These are phyloP conservation scores for Hoplostethus atlanticus DNA, from an alignment of 2,797 vertebrate species.

Conservation along the genomic window DNA sequence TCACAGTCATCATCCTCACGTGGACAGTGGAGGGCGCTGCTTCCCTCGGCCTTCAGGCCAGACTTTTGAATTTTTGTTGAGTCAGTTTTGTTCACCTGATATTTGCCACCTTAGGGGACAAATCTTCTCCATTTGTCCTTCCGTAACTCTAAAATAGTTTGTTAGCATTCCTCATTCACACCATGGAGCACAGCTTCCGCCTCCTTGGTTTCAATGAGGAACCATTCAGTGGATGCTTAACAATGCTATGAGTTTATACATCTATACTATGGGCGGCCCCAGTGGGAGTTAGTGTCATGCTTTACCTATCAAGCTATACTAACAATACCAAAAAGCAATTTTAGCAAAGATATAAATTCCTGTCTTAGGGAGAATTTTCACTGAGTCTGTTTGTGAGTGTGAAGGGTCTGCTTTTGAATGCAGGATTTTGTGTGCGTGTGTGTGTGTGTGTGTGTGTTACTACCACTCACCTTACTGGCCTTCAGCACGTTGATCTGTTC, in stretches of 20 bases:
- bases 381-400: too few species aligned
- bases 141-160: not conserved
- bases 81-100: constrained; percentile 1
- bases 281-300: not conserved
- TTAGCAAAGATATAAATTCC: not conserved
- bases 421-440: not conserved
- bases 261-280: not conserved
- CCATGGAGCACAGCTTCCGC: not conserved
- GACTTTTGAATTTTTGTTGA: not conserved
- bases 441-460: constrained; percentile 12
- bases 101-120: not conserved
- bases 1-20: not conserved
- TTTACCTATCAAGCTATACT: not conserved
- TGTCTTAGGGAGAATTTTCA: not conserved
- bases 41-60: constrained; percentile 23
- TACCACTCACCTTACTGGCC: constrained; percentile 92
- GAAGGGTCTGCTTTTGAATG: not conserved
- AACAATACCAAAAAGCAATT: not conserved
- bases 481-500: constrained; percentile 98
- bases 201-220: not conserved
- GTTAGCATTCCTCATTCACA: constrained; percentile 11
- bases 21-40: constrained; percentile 69
- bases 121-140: not conserved
- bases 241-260: not conserved
- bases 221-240: too few species aligned